Base-by-base conservation (phyloP, 1,140 invertebrate species). In the Drosophila truncata region DNA sequence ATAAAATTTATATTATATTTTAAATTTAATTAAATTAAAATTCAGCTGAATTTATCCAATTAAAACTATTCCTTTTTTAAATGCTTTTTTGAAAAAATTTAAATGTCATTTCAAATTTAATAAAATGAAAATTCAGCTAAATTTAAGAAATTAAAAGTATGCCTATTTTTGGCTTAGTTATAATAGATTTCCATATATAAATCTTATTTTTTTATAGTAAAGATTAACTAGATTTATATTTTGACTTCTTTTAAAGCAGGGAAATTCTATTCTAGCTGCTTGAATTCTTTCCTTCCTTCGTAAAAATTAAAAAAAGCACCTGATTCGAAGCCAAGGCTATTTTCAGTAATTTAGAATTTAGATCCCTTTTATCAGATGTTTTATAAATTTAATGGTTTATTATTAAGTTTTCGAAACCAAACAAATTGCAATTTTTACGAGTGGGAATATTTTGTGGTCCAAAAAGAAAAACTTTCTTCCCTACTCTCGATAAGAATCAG, bases 361-460 rank as follows among this genome's bases (percentile, higher is more conserved):
- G 33, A 37, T 31, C 16, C 18, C n/a, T 18, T 2, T 16, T 46
- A 42, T 55, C 66, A 54, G 29, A 41, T 59, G 42, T 44, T 7
- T 49, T n/a, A 44, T 59, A 71, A n/a, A 58, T 47, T 49, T 49
- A 29, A 71, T 49, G 52, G 16, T 31, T 42, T 67, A 49, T 70
- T 54, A 66, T 27, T 35, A 3, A 23, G 31, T n/a, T 65, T 46
- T 49, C 18, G n/a, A 50, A 31, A 60, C 70, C 70, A 60, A 60
- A 72, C 70, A 72, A 72, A 72, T 72, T 72, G 70, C 70, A 50
- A 72, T 72, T 72, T 72, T 72, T 72, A 72, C 70, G 70, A 72
- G 35, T 60, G 66, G 70, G 70, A 72, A 66, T 35, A 41, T 11
- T 31, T 35, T 10, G 10, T 35, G 31, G 31, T 23, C 46, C 29